Evolutionary conservation across 2,113 vertebrate genomes (phyloP).

Genomic region (Tinamus guttatus): DNA sequence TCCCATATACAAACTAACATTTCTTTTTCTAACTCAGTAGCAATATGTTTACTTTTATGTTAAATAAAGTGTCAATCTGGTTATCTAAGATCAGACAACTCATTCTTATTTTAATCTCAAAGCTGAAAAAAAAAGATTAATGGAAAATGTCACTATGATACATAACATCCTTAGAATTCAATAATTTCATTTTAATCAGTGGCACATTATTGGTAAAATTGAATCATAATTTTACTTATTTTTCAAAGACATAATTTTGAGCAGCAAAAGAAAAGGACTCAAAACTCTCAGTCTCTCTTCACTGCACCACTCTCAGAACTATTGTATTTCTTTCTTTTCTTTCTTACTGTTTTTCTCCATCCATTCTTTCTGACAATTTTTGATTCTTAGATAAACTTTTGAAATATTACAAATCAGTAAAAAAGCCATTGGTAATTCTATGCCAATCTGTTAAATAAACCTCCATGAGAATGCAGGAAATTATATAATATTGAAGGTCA

Average conservation of each 20-base stretch:
- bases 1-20: not conserved
- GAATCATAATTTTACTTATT: slow-evolving; percentile 34
- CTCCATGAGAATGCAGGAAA: not conserved
- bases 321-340: not conserved
- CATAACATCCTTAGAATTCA: slow-evolving; percentile 44
- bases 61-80: slow-evolving; percentile 2
- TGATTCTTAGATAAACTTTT: slow-evolving; percentile 18
- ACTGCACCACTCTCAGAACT: not conserved
- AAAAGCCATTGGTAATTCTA: slow-evolving; percentile 18
- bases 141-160: slow-evolving; percentile 41
- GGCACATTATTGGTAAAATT: slow-evolving; percentile 54
- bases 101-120: slow-evolving; percentile 55
- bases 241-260: slow-evolving; percentile 50
- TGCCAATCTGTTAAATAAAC: slow-evolving; percentile 2
- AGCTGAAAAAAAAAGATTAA: slow-evolving; percentile 52
- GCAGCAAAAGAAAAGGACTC: not conserved
- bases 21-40: not conserved
- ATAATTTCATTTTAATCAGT: slow-evolving; percentile 68
- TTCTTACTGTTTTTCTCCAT: not conserved
- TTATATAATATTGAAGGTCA: not conserved
- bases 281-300: not conserved
- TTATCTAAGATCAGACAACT: slow-evolving; percentile 45
- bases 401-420: slow-evolving; percentile 8
- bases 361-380: not conserved
- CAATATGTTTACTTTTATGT: slow-evolving; percentile 21